phyloP scores from a whole-genome alignment of 2,797 vertebrate species.

The Onychomys torridus region DNA sequence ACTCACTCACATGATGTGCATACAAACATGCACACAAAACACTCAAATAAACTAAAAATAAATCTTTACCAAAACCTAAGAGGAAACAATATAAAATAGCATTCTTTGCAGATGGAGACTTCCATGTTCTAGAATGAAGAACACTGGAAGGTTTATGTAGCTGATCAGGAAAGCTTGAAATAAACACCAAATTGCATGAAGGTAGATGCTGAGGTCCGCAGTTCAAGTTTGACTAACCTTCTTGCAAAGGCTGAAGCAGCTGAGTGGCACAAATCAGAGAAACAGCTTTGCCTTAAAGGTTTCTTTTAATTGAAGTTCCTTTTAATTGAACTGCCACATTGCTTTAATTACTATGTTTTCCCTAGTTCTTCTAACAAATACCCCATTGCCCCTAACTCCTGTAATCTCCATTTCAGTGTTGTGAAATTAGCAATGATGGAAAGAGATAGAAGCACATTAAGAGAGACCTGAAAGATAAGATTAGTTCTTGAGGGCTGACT shows the following conservation, averaged over 20 bases:
- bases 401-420: not conserved
- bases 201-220: not conserved
- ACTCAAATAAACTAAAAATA: not conserved
- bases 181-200: not conserved
- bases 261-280: not conserved
- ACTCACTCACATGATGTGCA: too few species aligned
- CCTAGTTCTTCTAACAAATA: not conserved
- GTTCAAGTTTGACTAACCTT: not conserved
- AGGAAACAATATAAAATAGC: slow-evolving; percentile 52
- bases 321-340: slow-evolving; percentile 33
- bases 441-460: not conserved
- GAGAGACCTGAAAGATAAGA: not conserved
- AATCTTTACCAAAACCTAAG: not conserved
- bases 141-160: not conserved
- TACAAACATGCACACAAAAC: not conserved
- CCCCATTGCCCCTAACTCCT: not conserved
- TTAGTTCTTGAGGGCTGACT: not conserved
- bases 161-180: not conserved
- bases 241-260: not conserved
- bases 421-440: slow-evolving; percentile 50
- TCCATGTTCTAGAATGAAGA: not conserved
- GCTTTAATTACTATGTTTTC: slow-evolving; percentile 8
- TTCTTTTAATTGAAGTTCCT: slow-evolving; percentile 8
- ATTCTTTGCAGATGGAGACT: slow-evolving; percentile 24
- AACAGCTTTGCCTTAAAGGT: slow-evolving; percentile 12